These are phyloP conservation scores for Amniataba percoides DNA, from an alignment of 2,797 vertebrate species.

Conservation along the genomic window DNA sequence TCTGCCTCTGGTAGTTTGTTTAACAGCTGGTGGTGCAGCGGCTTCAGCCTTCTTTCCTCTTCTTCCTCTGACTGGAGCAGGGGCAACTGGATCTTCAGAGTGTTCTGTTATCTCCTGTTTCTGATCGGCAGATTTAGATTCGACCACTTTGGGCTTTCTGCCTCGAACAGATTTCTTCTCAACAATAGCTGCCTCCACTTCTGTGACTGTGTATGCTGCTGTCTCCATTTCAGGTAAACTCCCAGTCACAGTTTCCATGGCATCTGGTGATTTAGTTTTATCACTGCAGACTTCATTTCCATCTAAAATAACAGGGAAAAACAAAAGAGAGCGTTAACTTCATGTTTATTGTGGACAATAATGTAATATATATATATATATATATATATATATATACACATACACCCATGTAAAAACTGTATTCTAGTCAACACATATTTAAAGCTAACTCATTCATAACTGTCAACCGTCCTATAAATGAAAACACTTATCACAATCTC, in stretches of 20 bases:
- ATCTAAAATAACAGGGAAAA: slow-evolving; percentile 8
- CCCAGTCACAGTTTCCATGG: slow-evolving; percentile 32
- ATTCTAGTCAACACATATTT: not conserved
- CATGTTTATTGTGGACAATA: not conserved
- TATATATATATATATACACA: too few species aligned
- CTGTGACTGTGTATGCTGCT: not conserved
- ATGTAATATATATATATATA: too few species aligned
- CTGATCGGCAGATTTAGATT: slow-evolving; percentile 30
- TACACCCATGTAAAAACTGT: too few species aligned
- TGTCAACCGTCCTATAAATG: not conserved
- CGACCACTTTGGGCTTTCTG: slow-evolving; percentile 35
- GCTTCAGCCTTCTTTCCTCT: slow-evolving; percentile 68
- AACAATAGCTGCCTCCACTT: not conserved
- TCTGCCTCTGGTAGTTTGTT: slow-evolving; percentile 67
- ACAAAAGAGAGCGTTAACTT: not conserved
- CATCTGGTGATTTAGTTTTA: slow-evolving; percentile 13
- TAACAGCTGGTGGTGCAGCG: slow-evolving; percentile 49
- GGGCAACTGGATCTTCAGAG: slow-evolving; percentile 6
- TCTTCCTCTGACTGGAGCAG: slow-evolving; percentile 66
- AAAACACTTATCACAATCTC: not conserved
- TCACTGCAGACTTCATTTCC: slow-evolving; percentile 12
- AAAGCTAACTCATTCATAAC: not conserved
- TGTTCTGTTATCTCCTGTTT: slow-evolving; percentile 24
- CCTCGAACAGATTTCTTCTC: slow-evolving; percentile 55
- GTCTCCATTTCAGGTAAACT: slow-evolving; percentile 20